Evolutionary conservation across 2,797 vertebrate species (phyloP), one percentile per base, ranked within the genome.

Genomic region (Chromis chromis): DNA sequence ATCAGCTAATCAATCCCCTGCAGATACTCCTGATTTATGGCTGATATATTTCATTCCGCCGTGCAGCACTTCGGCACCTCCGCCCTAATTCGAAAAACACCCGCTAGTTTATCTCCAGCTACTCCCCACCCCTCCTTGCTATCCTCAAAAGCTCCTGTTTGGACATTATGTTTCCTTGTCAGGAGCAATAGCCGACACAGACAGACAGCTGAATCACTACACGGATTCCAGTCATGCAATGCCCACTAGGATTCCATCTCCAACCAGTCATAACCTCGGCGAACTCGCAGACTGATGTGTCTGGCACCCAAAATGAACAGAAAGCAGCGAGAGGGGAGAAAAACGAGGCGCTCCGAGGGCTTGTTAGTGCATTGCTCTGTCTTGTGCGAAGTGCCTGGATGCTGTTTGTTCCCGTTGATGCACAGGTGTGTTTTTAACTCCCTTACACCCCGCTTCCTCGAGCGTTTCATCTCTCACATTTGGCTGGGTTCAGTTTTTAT

Each of bases 361-460:
- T 86, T 86, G 86, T 90, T 90, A 88, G 84, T 28, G 69, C 82
- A 70, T 87, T 81, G 1, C 73, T 86, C 70, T 12, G 60, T 82
- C 68, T 57, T 60, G 54, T 54, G 82, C 59, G 74, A 79, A 76
- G 63, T 61, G 65, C 28, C 59, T 42, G 52, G 58, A 61, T 52
- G 73, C 19, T 83, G 62, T 70, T 76, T 67, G 67, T 57, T 77
- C 21, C 58, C 24, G 9, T 25, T 13, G 55, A 68, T 14, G 6
- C 22, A 74, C 71, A 72, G 49, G 24, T 78, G 71, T 73, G 10
- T 70, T 66, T 66, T 70, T 36, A 77, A 74, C 65, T 68, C 31
- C 52, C 31, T 22, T 52, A 61, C 33, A 55, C 50, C 28, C 36
- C 17, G n/a, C 17, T 58, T 71, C 65, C 55, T 81, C 3, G 0